A percentile compares a stretch with the other conserved stretches of the same genome.
Evolutionary conservation across 1,140 invertebrate species (phyloP).

Genomic region (Drosophila ogumai): DNA sequence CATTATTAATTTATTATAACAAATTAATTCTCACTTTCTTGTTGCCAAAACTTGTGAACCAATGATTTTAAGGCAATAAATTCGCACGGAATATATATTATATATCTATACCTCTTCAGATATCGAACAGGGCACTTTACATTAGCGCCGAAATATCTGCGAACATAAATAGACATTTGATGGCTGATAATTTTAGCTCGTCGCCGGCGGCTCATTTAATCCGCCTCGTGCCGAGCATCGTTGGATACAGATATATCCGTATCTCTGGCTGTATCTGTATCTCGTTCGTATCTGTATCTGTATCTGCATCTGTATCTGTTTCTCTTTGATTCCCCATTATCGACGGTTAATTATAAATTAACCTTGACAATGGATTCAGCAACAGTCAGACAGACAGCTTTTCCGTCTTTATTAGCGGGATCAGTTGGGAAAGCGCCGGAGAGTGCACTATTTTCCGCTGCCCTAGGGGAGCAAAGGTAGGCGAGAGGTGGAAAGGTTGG

Average conservation of each 20-base stretch:
- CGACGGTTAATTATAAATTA: conserved; percentile 51
- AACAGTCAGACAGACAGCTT: conserved; percentile 17
- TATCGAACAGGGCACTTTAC: conserved; percentile 9
- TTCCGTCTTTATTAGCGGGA: conserved; percentile 35
- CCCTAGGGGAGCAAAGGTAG: not conserved
- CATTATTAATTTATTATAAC: conserved; percentile 1
- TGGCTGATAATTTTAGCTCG: conserved; percentile 41
- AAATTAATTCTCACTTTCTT: not conserved
- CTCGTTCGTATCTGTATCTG: not conserved
- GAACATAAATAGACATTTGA: conserved; percentile 50
- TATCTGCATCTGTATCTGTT: conserved; percentile 2
- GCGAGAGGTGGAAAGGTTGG: too few species aligned
- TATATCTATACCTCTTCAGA: not conserved
- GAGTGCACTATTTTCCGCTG: conserved; percentile 16
- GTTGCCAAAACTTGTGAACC: not conserved
- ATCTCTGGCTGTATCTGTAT: not conserved
- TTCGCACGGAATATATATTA: not conserved
- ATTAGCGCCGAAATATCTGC: conserved; percentile 14
- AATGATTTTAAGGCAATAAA: conserved; percentile 2
- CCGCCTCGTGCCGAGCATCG: conserved; percentile 28
- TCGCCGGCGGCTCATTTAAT: conserved; percentile 31
- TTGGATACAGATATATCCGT: conserved; percentile 2
- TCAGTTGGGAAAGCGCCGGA: conserved; percentile 8
- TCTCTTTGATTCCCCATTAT: conserved; percentile 31
- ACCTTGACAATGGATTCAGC: conserved; percentile 50